Evolutionary conservation across 35 echinoderm and acorn worm genomes (phyloP).

Genomic region (Acanthaster planci): DNA sequence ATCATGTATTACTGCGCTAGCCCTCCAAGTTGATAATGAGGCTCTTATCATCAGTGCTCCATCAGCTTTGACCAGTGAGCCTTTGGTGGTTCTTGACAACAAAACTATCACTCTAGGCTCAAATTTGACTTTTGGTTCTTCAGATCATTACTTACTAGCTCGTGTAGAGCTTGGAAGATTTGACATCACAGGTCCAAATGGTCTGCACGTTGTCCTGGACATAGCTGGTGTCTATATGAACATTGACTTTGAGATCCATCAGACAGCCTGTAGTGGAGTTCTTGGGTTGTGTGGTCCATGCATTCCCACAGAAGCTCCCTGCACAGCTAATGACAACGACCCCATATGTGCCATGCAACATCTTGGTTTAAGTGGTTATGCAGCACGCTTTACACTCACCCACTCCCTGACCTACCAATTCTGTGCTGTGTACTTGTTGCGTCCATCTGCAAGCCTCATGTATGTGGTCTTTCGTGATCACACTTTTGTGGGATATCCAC

Average conservation of each 20-base stretch:
- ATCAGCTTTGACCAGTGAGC: conserved; percentile 13
- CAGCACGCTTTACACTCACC: conserved; percentile 41
- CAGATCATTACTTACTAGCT: not conserved
- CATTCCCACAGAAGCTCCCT: conserved; percentile 29
- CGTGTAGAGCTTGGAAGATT: conserved; percentile 45
- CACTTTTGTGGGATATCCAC: not conserved
- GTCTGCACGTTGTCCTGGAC: conserved; percentile 45
- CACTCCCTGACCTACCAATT: conserved; percentile 37
- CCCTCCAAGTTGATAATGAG: conserved; percentile 19
- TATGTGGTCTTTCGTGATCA: conserved; percentile 15
- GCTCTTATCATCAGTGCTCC: conserved; percentile 65
- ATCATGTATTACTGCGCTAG: conserved; percentile 61
- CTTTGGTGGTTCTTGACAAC: conserved; percentile 66
- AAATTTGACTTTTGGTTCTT: conserved; percentile 25
- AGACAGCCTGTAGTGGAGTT: conserved; percentile 25
- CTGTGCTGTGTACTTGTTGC: conserved; percentile 38
- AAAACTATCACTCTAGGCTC: conserved; percentile 29
- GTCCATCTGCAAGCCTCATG: conserved; percentile 43
- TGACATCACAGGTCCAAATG: conserved; percentile 61
- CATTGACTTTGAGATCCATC: conserved; percentile 42
- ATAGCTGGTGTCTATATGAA: conserved; percentile 71
- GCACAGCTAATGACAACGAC: conserved; percentile 38
- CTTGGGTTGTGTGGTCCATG: conserved; percentile 82
- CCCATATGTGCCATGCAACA: conserved; percentile 55
- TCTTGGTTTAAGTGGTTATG: conserved; percentile 59